phyloP scores from a whole-genome alignment of 23 tunicate genomes.

The Botrylloides violaceus region DNA sequence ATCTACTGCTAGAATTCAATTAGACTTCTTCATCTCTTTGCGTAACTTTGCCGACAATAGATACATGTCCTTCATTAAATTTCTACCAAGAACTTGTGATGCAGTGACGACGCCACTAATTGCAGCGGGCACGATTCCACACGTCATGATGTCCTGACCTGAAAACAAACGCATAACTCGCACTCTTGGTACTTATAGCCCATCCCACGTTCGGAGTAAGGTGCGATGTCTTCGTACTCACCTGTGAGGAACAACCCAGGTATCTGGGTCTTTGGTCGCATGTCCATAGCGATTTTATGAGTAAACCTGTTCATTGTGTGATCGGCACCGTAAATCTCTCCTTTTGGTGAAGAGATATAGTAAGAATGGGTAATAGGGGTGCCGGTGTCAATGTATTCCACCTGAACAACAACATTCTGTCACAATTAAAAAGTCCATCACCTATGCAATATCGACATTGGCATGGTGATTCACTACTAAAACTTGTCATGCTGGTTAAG shows the following conservation, averaged over 20 bases:
- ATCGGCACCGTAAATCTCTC: constrained; percentile 29
- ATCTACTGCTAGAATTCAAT: too few relatives aligned
- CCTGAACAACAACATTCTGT: constrained; percentile 14
- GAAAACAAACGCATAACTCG: too few relatives aligned
- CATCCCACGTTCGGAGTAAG: not conserved
- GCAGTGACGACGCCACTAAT: constrained; percentile 18
- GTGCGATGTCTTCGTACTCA: too few relatives aligned
- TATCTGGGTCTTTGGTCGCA: constrained; percentile 24
- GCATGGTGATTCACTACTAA: too few relatives aligned
- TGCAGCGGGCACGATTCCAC: constrained; percentile 20
- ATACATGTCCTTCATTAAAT: constrained; percentile 14
- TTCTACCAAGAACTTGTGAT: not conserved
- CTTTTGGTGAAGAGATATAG: constrained; percentile 16
- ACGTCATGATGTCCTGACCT: constrained; percentile 19
- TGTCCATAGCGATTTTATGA: not conserved
- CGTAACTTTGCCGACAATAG: not conserved
- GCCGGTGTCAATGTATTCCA: constrained; percentile 25
- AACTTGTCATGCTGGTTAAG: too few relatives aligned
- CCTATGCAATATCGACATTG: too few relatives aligned
- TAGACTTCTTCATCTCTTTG: not conserved
- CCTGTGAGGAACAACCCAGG: constrained; percentile 27
- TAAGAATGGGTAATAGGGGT: constrained; percentile 24
- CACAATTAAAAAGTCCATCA: too few relatives aligned
- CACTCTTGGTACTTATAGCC: too few relatives aligned
- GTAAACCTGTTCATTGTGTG: constrained; percentile 21